Conservation (phyloP, 2,113 vertebrate genomes). For the Stomatorhinus ivindoensis region DNA sequence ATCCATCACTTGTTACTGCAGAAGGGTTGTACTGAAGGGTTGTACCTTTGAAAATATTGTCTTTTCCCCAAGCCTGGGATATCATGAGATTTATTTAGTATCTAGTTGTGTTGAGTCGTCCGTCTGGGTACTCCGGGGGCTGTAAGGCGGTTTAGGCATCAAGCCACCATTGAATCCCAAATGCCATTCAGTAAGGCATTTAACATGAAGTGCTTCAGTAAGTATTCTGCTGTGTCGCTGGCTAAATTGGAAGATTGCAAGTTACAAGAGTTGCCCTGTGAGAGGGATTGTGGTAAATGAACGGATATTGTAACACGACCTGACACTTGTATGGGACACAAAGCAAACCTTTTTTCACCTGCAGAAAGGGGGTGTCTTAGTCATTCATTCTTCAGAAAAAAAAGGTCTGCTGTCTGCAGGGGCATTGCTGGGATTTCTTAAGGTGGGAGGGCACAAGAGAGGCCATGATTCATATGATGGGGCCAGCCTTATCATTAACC, state of each 20-base stretch:
- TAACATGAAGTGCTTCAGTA: background rate
- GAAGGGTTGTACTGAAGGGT: background rate
- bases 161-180: background rate
- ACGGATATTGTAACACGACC: background rate
- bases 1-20: background rate
- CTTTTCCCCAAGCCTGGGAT: background rate
- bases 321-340: background rate
- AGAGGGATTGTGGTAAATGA: background rate
- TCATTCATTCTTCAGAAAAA: background rate
- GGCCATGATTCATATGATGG: background rate
- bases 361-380: background rate
- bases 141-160: background rate
- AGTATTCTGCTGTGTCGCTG: conserved; percentile 4
- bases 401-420: background rate
- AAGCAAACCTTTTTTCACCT: background rate
- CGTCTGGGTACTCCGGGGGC: background rate
- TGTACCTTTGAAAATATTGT: background rate
- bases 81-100: background rate
- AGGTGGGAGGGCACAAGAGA: background rate
- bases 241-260: conserved; percentile 11
- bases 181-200: background rate
- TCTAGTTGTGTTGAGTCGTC: background rate
- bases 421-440: background rate
- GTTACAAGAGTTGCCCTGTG: background rate
- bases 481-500: background rate